These are phyloP conservation scores for Rhamphomyia laevipes DNA, from an alignment of 2,888 invertebrate species.

Conservation along the genomic window DNA sequence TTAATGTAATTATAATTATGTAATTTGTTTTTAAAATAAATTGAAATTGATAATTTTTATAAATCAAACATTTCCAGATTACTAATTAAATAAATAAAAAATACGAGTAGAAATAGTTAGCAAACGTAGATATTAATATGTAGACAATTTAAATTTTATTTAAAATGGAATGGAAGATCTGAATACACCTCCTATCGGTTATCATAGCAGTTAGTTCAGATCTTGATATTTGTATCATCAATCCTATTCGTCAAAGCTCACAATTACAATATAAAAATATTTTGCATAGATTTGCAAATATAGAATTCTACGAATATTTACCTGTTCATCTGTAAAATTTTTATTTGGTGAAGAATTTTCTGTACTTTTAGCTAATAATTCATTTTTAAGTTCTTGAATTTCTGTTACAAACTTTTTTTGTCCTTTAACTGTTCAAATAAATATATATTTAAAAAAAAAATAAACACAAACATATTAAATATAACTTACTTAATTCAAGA, in stretches of 20 bases:
- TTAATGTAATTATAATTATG: background rate
- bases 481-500: slow-evolving; percentile 21
- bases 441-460: background rate
- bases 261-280: no score
- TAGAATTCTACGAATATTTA: no score
- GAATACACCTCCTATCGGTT: no score
- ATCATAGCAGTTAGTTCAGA: no score
- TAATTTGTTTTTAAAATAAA: background rate
- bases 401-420: slow-evolving; percentile 20
- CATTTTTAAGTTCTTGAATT: slow-evolving; percentile 22
- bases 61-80: background rate
- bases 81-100: background rate
- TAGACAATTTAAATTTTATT: no score
- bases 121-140: no score
- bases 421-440: slow-evolving; percentile 16
- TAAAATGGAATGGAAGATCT: no score
- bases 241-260: no score
- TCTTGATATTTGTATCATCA: no score
- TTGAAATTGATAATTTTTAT: background rate
- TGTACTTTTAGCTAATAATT: slow-evolving; percentile 16
- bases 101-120: background rate
- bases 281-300: no score
- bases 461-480: background rate
- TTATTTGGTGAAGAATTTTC: slow-evolving; percentile 17
- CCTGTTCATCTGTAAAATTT: slow-evolving; percentile 17